These are phyloP conservation scores for Microplitis mediator DNA, from an alignment of 1,140 invertebrate genomes.

Conservation along the genomic window DNA sequence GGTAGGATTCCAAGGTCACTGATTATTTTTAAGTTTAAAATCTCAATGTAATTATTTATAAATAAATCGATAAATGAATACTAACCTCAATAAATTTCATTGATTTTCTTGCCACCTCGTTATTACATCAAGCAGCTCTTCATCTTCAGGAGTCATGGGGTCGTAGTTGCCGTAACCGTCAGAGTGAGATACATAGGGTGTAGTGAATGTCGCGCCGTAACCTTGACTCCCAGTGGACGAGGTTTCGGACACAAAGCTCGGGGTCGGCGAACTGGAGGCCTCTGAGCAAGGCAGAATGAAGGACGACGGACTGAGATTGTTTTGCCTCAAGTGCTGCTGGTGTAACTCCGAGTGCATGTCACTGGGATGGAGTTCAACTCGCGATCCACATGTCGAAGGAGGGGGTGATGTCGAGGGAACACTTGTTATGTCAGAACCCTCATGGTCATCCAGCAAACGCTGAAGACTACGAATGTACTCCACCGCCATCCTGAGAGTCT, in stretches of 20 bases:
- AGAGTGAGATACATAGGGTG: constrained; percentile 63
- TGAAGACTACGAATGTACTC: constrained; percentile 92
- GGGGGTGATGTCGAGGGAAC: constrained; percentile 32
- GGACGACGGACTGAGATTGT: constrained; percentile 41
- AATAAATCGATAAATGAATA: constrained; percentile 28
- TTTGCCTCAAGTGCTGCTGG: constrained; percentile 42
- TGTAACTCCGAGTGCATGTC: constrained; percentile 33
- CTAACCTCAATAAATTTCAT: constrained; percentile 47
- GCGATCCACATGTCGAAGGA: constrained; percentile 39
- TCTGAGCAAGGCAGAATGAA: constrained; percentile 70
- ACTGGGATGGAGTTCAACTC: constrained; percentile 30
- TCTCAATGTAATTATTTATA: constrained; percentile 36
- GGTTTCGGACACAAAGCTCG: constrained; percentile 78
- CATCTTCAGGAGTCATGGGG: constrained; percentile 85
- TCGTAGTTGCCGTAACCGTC: constrained; percentile 79
- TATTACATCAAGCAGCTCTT: constrained; percentile 87
- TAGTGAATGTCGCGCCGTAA: constrained; percentile 60
- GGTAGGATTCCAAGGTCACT: constrained; percentile 57
- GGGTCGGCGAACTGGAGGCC: constrained; percentile 77
- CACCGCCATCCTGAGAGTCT: constrained; percentile 90
- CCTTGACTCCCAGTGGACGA: constrained; percentile 66
- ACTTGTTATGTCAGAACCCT: constrained; percentile 54
- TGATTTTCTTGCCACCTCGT: constrained; percentile 81
- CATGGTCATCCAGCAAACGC: constrained; percentile 77
- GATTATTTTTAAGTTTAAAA: constrained; percentile 52